A percentile compares a stretch with the other conserved stretches of the same genome.
These are phyloP conservation scores for Cheirogaleus medius DNA, from an alignment of 2,113 vertebrate species.

Conservation along the genomic window DNA sequence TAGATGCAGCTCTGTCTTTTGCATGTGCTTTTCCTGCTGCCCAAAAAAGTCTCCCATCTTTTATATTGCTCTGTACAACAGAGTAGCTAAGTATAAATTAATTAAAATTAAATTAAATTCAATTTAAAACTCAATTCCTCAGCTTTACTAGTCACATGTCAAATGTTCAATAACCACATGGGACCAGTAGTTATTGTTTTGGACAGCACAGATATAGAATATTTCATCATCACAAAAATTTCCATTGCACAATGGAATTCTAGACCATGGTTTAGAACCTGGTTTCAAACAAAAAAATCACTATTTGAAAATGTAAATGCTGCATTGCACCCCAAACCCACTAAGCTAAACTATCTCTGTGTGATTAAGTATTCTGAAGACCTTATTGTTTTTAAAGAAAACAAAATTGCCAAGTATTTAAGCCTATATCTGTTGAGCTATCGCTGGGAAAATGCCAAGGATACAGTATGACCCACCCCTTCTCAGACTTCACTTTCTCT, in stretches of 20 bases:
- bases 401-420: background rate
- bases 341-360: background rate
- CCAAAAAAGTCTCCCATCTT: background rate
- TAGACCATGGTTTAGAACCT: background rate
- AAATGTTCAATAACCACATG: background rate
- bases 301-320: background rate
- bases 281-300: background rate
- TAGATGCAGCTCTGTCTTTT: background rate
- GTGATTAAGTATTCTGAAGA: background rate
- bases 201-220: background rate
- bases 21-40: background rate
- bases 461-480: background rate
- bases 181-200: background rate
- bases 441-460: background rate
- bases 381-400: background rate
- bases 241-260: background rate
- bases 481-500: background rate
- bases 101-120: background rate
- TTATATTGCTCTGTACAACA: background rate
- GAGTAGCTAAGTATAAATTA: background rate
- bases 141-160: background rate
- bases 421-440: background rate
- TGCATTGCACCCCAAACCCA: background rate
- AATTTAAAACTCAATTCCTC: background rate
- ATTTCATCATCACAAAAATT: background rate